Base-by-base conservation (phyloP, 2,797 vertebrate genomes). In the Fratercula arctica region DNA sequence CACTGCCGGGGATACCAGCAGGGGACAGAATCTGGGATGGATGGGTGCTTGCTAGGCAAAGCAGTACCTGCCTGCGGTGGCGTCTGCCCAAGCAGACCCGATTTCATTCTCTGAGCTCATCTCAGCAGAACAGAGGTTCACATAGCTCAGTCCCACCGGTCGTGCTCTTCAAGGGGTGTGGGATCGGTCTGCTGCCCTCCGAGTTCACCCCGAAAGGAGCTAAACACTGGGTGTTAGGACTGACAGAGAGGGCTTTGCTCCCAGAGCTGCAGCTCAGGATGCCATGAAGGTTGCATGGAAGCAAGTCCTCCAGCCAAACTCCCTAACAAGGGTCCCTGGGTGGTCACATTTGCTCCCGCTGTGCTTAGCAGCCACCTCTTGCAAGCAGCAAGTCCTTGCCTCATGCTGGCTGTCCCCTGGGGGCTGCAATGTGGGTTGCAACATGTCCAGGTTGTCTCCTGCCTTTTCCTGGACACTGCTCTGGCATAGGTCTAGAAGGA, bases 131-230 rank as follows among this genome's bases (percentile, higher is more conserved):
- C 17, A 54, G 60, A 70, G n/a, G 25, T 37, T 54, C 73, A 35
- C n/a, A 16, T 7, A 66, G 59, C 74, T 88, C 76, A 41, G 26
- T 45, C 56, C 43, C 75, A 88, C 3, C 37, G 64, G 37, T 18
- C 23, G 33, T 0, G 0, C 33, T 51, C 26, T 54, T 54, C 31
- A 16, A 24, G 29, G 51, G 31, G 37, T 33, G 13, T 16, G 37
- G 56, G 64, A 74, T 85, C 68, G 41, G 25, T 4, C 67, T 85
- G 45, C 59, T 93, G 91, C 68, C 23, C 76, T 89, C 64, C 45
- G 35, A 59, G 29, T 26, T 64, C 53, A 75, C 16, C 29, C 45
- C 56, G 51, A 37, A 91, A 66, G 81, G 63, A 82, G 31, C 31
- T 53, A 66, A 69, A 18, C 10, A 1, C 4, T 13, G 20, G 3